Evolutionary conservation across 2,888 invertebrate genomes (phyloP).

Genomic region (Galerucella calmariensis): DNA sequence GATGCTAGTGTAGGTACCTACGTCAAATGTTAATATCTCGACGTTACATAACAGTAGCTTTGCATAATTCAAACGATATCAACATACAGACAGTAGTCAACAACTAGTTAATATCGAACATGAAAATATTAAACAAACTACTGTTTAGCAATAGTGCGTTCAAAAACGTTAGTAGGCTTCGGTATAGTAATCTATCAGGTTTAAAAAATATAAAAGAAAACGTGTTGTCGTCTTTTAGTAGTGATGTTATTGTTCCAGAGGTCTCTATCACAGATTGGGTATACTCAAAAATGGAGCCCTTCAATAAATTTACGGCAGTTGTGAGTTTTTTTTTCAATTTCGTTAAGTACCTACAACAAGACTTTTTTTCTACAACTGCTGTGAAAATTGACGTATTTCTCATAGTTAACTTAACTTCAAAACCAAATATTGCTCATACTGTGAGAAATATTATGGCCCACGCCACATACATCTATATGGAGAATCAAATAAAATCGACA

Average conservation of each 20-base stretch:
- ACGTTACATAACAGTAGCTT: background rate
- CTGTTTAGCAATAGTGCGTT: background rate
- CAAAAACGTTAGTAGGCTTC: background rate
- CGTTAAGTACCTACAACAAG: too few relatives aligned
- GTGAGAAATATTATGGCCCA: too few relatives aligned
- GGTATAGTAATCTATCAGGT: background rate
- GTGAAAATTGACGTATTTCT: too few relatives aligned
- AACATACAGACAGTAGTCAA: background rate
- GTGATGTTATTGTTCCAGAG: slow-evolving; percentile 12
- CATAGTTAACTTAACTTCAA: too few relatives aligned
- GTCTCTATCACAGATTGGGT: slow-evolving; percentile 5
- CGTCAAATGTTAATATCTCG: too few relatives aligned
- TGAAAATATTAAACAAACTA: background rate
- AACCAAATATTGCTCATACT: too few relatives aligned
- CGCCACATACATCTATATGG: too few relatives aligned
- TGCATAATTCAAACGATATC: background rate
- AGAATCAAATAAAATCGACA: too few relatives aligned
- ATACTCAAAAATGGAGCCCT: slow-evolving; percentile 17
- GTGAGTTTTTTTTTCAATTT: slow-evolving; percentile 23
- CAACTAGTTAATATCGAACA: background rate
- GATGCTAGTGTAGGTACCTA: too few relatives aligned
- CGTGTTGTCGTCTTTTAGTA: background rate
- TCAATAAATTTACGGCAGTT: slow-evolving; percentile 20
- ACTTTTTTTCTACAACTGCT: too few relatives aligned
- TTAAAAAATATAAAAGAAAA: background rate